Conservation (phyloP, 2,113 vertebrate genomes). For the Cariama cristata region DNA sequence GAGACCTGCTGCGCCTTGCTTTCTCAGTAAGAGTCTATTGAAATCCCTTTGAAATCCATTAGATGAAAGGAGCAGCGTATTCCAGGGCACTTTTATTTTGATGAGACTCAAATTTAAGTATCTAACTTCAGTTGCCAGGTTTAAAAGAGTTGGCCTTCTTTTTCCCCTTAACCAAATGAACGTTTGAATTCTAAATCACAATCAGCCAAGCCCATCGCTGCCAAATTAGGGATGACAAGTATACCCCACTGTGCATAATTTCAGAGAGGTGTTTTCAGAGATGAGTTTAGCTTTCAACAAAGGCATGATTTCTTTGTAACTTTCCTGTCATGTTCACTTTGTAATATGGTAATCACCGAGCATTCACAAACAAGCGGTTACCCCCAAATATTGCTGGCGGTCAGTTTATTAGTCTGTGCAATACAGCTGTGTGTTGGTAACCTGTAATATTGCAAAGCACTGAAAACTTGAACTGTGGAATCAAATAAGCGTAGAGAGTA, state of each 20-base stretch:
- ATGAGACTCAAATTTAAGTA: not conserved
- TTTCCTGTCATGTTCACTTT: not conserved
- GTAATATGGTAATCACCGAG: not conserved
- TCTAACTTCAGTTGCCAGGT: not conserved
- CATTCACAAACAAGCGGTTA: not conserved
- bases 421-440: not conserved
- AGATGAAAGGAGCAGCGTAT: not conserved
- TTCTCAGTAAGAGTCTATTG: not conserved
- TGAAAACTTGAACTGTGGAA: not conserved
- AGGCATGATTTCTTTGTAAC: slow-evolving; percentile 9
- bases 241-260: not conserved
- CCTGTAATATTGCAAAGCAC: not conserved
- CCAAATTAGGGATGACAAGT: slow-evolving; percentile 21
- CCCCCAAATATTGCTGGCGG: not conserved
- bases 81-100: not conserved
- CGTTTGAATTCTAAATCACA: slow-evolving; percentile 12
- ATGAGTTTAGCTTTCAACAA: slow-evolving; percentile 22
- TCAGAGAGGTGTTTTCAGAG: not conserved
- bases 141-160: not conserved
- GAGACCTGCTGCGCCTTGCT: not conserved
- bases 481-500: not conserved
- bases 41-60: not conserved
- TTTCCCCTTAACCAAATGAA: not conserved
- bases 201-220: not conserved
- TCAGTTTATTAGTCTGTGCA: not conserved